Base-by-base conservation (phyloP, 2,113 vertebrate genomes). In the Speoplatyrhinus poulsoni region DNA sequence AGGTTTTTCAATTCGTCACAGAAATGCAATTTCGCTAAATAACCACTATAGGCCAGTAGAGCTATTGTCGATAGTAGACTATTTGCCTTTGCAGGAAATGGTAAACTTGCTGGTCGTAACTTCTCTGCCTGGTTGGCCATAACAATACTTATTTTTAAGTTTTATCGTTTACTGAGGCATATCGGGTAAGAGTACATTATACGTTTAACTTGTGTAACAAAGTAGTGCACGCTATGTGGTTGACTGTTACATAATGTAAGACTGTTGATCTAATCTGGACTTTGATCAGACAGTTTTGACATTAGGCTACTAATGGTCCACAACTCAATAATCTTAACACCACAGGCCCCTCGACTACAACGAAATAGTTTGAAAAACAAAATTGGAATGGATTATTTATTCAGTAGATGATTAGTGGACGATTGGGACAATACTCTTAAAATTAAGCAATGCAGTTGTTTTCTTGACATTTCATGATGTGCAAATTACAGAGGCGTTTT, bases 21-120 rank as follows among this genome's bases (percentile, higher is more conserved):
- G 54, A 56, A 56, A 56, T 16, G 76, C 73, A 67, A 15, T 84
- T 26, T 77, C 80, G 15, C 57, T 17, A 2, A 3, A 17, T 46
- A 0, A 12, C 65, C 87, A 73, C 84, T 73, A 84, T 88, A 72
- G 41, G 91, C 73, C 86, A 78, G 69, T 79, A 82, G 19, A 59
- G 9, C 1, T 6, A 50, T 3, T 36, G 54, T 13, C n/a, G 9
- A 0, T 33, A 17, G 6, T 57, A 10, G 8, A 47, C 36, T 52
- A 41, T 65, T 26, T 46, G n/a, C 60, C 9, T 67, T 15, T 72
- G 66, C 10, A 7, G 61, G 62, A 13, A 73, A 75, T 66, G 46
- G 82, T 80, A 80, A 16, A 46, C 36, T 41, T 41, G 36, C 7
- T 41, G 36, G 4, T 41, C 26, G 26, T 26, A 26, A 26, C 26